These are phyloP conservation scores for Asteroscopus sphinx DNA, from an alignment of 2,888 invertebrate species.

Conservation along the genomic window DNA sequence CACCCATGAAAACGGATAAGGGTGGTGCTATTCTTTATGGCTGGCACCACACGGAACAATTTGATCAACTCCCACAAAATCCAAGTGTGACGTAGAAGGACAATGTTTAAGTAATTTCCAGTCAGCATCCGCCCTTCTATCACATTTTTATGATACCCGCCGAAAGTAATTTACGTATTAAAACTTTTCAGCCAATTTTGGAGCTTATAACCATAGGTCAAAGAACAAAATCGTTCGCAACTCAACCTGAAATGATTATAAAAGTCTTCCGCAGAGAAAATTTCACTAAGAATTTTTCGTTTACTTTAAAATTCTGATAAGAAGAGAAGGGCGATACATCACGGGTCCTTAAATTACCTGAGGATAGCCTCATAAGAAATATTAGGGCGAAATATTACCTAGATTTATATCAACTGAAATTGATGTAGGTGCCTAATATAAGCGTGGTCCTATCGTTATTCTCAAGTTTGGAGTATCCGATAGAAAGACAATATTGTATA, in stretches of 20 bases:
- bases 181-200: slow-evolving; percentile 22
- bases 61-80: too few relatives aligned
- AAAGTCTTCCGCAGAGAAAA: slow-evolving; percentile 22
- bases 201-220: slow-evolving; percentile 12
- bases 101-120: neutral
- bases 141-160: slow-evolving; percentile 4
- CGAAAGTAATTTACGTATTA: slow-evolving; percentile 21
- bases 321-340: slow-evolving; percentile 42
- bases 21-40: too few relatives aligned
- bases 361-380: slow-evolving; percentile 44
- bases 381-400: slow-evolving; percentile 42
- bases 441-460: slow-evolving; percentile 24
- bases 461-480: neutral
- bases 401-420: slow-evolving; percentile 49
- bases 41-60: too few relatives aligned
- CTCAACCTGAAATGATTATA: slow-evolving; percentile 22
- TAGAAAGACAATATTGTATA: slow-evolving; percentile 2
- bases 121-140: neutral
- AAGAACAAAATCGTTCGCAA: slow-evolving; percentile 16
- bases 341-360: slow-evolving; percentile 50
- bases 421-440: slow-evolving; percentile 22
- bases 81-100: neutral
- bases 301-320: slow-evolving; percentile 47
- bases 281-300: slow-evolving; percentile 42
- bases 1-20: too few relatives aligned